Conservation (phyloP, 1,140 invertebrate species). For the Hylaeus volcanicus region DNA sequence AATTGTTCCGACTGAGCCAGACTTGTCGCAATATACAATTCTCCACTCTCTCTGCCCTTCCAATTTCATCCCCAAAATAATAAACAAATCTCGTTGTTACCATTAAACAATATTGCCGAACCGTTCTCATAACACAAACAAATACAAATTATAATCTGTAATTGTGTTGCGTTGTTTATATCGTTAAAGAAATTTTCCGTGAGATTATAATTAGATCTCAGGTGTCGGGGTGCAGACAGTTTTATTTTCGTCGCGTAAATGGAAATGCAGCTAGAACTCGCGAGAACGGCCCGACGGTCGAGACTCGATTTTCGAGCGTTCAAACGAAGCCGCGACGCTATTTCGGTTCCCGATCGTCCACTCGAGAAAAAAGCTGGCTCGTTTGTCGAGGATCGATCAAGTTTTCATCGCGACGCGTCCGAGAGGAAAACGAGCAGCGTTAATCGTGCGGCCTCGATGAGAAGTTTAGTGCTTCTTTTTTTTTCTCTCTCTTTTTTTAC, state of each 20-base stretch:
- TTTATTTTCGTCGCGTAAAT: neutral
- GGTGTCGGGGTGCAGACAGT: neutral
- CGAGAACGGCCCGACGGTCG: neutral
- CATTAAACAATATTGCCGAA: no score
- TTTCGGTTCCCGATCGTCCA: neutral
- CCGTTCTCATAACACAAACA: no score
- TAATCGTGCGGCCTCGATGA: constrained; percentile 22
- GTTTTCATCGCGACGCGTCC: constrained; percentile 19
- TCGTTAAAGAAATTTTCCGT: no score
- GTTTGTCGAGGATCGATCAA: constrained; percentile 29
- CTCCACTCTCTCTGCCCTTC: no score
- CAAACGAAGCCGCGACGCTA: constrained; percentile 8
- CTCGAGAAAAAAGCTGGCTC: neutral
- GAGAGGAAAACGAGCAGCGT: neutral
- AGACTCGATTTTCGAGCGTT: neutral
- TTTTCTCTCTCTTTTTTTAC: no score
- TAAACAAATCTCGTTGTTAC: no score
- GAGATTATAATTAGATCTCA: no score
- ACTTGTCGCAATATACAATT: no score
- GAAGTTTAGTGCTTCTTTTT: constrained; percentile 15
- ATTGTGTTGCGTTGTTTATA: no score
- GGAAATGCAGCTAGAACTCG: neutral
- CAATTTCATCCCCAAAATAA: no score
- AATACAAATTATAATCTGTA: no score
- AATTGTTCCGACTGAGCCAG: no score